Base-by-base conservation (phyloP, 2,888 invertebrate species). In the Seira ritae region DNA sequence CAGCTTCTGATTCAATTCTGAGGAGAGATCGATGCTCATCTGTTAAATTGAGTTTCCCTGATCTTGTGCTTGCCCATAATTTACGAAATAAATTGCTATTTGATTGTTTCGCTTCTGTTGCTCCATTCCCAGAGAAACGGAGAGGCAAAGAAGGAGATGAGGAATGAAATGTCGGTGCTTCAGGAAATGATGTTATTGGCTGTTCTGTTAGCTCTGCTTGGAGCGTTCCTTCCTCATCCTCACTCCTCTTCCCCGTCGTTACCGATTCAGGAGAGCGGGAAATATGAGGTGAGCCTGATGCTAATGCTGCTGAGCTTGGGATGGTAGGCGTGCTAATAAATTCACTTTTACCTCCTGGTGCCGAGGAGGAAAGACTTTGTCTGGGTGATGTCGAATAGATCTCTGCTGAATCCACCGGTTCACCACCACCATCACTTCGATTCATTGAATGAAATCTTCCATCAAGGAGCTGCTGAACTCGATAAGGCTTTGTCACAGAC, bases 21-120 rank as follows among this genome's bases (percentile, higher is more conserved):
- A 87, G 76, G 3, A 88, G 77, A 37, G 88, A 86, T 79, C 86
- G 80, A 73, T 87, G 88, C 83, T 88, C 84, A 46, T 88, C 84
- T 62, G 88, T 87, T 83, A 88, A 85, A 87, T 88, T 88, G 73
- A 87, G 78, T 86, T 86, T 86, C 6, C 79, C 77, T 80, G 86
- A 84, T 75, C 85, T 55, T 62, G 83, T 87, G 71, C 85, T 87
- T 42, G 83, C 83, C 88, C 88, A 88, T 72, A 87, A 75, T 81
- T 88, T 87, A 60, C 88, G 74, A 19, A 85, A 84, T 72, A 87
- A 80, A 84, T 86, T 86, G 78, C 87, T 85, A 80, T 86, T 87
- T 65, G 84, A 73, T 60, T 84, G 79, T 72, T 81, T 82, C 74
- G 75, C 82, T 65, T 71, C 65, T 77, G 66, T 22, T 67, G 73